Evolutionary conservation across 2,113 vertebrate species (phyloP).

Genomic region (Paedocypris sp.): DNA sequence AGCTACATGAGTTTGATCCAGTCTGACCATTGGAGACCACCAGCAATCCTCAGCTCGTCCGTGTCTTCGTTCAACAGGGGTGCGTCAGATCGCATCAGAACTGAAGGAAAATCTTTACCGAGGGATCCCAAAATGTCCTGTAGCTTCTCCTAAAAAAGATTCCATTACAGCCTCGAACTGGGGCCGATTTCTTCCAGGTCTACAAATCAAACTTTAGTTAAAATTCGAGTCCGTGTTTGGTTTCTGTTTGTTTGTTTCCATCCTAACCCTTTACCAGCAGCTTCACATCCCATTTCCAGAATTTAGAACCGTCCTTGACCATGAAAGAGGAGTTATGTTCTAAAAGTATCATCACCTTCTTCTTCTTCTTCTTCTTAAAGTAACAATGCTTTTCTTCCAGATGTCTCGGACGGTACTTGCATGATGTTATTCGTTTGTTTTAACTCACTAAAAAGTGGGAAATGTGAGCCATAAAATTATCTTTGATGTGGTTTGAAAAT

Average conservation of each 20-base stretch:
- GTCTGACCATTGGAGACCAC: conserved; percentile 10
- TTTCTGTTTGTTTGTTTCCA: conserved; percentile 33
- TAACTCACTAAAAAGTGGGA: no score
- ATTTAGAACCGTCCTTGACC: no score
- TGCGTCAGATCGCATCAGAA: conserved; percentile 31
- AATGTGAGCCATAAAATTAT: no score
- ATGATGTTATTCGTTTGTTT: no score
- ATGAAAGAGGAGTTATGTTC: no score
- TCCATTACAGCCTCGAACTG: conserved; percentile 68
- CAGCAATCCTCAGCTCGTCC: neutral
- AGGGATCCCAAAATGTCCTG: conserved; percentile 47
- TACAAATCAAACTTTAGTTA: conserved; percentile 67
- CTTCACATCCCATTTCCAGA: neutral
- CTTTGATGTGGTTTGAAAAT: no score
- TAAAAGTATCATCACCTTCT: no score
- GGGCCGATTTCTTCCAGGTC: conserved; percentile 62
- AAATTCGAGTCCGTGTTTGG: conserved; percentile 55
- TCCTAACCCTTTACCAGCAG: conserved; percentile 13
- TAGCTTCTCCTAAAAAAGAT: conserved; percentile 67
- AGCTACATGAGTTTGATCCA: no score
- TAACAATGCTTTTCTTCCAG: no score
- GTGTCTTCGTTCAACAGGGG: neutral
- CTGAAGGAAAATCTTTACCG: conserved; percentile 55
- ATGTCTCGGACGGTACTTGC: no score
- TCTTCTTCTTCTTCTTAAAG: no score